Evolutionary conservation across 2,113 vertebrate species (phyloP), one percentile per base, ranked within the genome.

Genomic region (Anolis sagrei): DNA sequence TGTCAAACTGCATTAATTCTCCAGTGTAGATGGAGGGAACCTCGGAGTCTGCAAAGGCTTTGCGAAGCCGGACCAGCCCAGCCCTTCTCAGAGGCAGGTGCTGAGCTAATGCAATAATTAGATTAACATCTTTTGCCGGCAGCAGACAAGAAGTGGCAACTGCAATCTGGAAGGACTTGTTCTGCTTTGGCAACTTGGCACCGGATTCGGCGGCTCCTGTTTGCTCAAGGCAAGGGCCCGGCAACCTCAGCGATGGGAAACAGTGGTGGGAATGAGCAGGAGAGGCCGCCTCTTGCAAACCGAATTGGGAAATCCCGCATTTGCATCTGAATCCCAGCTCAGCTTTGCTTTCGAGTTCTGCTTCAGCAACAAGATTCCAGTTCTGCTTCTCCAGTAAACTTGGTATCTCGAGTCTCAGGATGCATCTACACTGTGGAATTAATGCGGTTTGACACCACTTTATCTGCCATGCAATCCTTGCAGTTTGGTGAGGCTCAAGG

Each of bases 21-120:
- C 3, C 39, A 44, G 39, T 44, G 39, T 2, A 44, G 39, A 44
- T 44, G 39, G 39, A 44, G 2, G 39, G 39, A 5, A 4, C 39
- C 39, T 44, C 2, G 39, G 39, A 44, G 39, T 44, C 39, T 44
- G 39, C 39, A 44, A 44, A 44, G 39, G 39, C 5, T 44, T 44
- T 44, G 39, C 5, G 5, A 44, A 44, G 39, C 88, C 91, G 95
- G 92, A 69, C 36, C 89, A 89, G 93, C 80, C 87, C 90, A 90
- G 68, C 87, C 87, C 86, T 5, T 48, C 83, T 87, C 88, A 91
- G 82, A 76, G 92, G 87, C 54, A 91, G 83, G 85, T 83, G 86
- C n/a, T 2, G 27, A 49, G 78, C 85, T 89, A 11, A 89, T 34
- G 88, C 88, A 86, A 74, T 91, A 49, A 82, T 44, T 5, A 89